These are phyloP conservation scores for Drosophila nr. perissopoda DNA, from an alignment of 2,888 invertebrate genomes.

Conservation along the genomic window DNA sequence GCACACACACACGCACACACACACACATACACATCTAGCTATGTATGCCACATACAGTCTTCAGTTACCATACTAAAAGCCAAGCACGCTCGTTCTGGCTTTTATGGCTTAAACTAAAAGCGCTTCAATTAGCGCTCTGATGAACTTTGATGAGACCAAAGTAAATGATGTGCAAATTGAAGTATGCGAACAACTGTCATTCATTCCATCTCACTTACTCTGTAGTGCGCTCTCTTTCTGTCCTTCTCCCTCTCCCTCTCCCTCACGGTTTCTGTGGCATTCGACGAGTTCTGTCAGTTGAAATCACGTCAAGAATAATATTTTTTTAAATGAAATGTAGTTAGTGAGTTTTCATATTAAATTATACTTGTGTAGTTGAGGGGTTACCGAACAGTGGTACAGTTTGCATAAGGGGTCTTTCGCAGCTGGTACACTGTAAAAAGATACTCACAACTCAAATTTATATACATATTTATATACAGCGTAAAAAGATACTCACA, in stretches of 20 bases:
- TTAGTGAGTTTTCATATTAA: constrained; percentile 20
- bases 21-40: background rate
- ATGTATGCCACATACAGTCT: background rate
- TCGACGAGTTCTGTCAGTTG: background rate
- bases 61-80: background rate
- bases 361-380: constrained; percentile 15
- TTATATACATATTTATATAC: background rate
- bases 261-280: background rate
- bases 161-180: constrained; percentile 78
- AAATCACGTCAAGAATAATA: constrained; percentile 59
- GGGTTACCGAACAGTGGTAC: constrained; percentile 9
- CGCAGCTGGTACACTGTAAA: background rate
- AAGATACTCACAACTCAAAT: background rate
- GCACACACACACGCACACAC: constrained; percentile 5
- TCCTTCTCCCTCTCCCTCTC: constrained; percentile 3
- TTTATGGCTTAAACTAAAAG: constrained; percentile 71
- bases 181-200: constrained; percentile 50
- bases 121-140: constrained; percentile 72
- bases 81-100: constrained; percentile 34
- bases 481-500: background rate
- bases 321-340: constrained; percentile 28
- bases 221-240: background rate
- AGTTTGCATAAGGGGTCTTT: background rate
- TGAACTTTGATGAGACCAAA: constrained; percentile 72
- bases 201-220: background rate